Conservation (phyloP, 1,140 invertebrate species). For the Brachionus rotundiformis region DNA sequence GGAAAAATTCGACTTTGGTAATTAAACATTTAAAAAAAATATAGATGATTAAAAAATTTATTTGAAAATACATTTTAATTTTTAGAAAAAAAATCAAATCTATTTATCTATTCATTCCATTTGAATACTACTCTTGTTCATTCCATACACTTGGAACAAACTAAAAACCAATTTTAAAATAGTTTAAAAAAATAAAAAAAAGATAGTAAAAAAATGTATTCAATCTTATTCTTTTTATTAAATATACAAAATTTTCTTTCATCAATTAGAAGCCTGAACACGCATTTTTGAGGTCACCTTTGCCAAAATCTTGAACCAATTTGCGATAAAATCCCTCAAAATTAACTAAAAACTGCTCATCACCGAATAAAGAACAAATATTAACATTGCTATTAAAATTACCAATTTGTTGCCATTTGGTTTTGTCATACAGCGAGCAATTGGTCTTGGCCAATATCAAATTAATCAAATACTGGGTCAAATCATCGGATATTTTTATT, state of each 20-base stretch:
- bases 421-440: not conserved
- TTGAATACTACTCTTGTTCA: too few relatives aligned
- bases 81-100: too few relatives aligned
- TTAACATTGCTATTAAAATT: conserved; percentile 16
- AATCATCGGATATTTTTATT: conserved; percentile 33
- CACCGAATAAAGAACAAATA: not conserved
- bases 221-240: not conserved
- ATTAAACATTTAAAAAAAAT: too few relatives aligned
- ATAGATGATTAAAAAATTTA: too few relatives aligned
- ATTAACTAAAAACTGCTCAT: conserved; percentile 42
- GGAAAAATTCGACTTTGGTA: too few relatives aligned
- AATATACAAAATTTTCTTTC: not conserved
- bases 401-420: not conserved
- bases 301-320: conserved; percentile 25
- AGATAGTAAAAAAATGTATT: conserved; percentile 3
- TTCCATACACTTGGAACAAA: too few relatives aligned
- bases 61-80: too few relatives aligned
- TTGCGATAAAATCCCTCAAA: conserved; percentile 16
- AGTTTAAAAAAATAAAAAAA: too few relatives aligned
- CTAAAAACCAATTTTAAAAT: too few relatives aligned
- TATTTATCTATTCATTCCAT: too few relatives aligned
- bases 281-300: not conserved
- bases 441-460: not conserved
- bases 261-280: not conserved
- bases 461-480: conserved; percentile 5